A percentile compares a stretch with the other conserved stretches of the same genome.
Conservation (phyloP, 2,888 invertebrate genomes). For the Acronicta aceris region DNA sequence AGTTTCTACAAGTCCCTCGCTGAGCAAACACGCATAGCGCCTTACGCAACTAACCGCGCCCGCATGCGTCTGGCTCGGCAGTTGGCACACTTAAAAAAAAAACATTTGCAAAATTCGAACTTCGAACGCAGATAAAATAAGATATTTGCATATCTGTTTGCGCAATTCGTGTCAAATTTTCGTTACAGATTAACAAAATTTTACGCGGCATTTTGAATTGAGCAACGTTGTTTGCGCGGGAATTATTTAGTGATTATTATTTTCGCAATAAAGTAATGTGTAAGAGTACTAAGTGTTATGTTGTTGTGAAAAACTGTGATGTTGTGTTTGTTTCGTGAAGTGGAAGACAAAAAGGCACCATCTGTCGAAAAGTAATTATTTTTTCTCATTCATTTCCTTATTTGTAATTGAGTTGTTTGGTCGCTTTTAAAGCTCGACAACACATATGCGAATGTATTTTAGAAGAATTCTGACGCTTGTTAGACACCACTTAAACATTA, state of each 20-base stretch:
- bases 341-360: slow-evolving; percentile 77
- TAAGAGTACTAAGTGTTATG: slow-evolving; percentile 71
- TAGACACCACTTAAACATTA: no score
- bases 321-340: slow-evolving; percentile 81
- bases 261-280: slow-evolving; percentile 63
- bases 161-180: slow-evolving; percentile 42
- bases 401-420: not conserved
- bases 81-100: slow-evolving; percentile 81
- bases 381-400: slow-evolving; percentile 3
- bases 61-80: slow-evolving; percentile 86
- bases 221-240: slow-evolving; percentile 24
- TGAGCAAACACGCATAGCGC: slow-evolving; percentile 74
- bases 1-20: slow-evolving; percentile 79
- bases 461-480: no score
- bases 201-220: slow-evolving; percentile 44
- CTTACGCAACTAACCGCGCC: slow-evolving; percentile 70
- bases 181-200: slow-evolving; percentile 36
- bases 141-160: slow-evolving; percentile 50
- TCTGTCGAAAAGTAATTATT: slow-evolving; percentile 87
- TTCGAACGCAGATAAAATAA: slow-evolving; percentile 51
- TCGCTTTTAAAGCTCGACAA: not conserved
- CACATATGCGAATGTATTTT: no score
- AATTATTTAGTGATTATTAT: slow-evolving; percentile 54
- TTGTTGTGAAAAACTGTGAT: slow-evolving; percentile 69
- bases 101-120: slow-evolving; percentile 51